Base-by-base conservation (phyloP, 2,113 vertebrate species). In the Ptilorrhoa leucosticta region DNA sequence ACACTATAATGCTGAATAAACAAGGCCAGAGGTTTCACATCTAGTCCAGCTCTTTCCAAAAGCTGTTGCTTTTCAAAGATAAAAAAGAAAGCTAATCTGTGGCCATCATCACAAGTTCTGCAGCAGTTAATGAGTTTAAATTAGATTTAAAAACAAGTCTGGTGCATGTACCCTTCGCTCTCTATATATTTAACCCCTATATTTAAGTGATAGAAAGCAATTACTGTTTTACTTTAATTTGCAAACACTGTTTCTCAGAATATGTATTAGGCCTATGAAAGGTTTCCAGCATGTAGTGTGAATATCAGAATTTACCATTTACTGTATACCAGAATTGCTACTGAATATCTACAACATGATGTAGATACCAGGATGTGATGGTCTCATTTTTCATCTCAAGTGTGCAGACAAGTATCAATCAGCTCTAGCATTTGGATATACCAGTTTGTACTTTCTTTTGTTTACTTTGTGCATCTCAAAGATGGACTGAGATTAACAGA, bases 31-130 rank as follows among this genome's bases (percentile, higher is more conserved):
- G 94, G 84, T 94, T 97, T 97, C 89, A 90, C 90, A 91, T 94
- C 60, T 86, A 95, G 94, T 95, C 93, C 82, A 96, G 95, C 89
- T 96, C 92, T 96, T 97, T 97, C 95, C 84, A 96, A 96, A 97
- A 94, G 96, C 95, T 88, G 48, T 79, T 93, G 94, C 92, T 93
- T 94, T 96, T 93, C 58, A 96, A 96, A 96, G 83, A 90, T 16
- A 97, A 93, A 96, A 96, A 94, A 94, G 94, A 94, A 95, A 77
- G 90, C 87, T 97, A 93, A 95, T 96, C 93, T 97, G 85, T 93
- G 60, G 79, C 50, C 18, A 58, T 83, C 60, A 3, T 93, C 94
- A 97, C 94, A 93, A 94, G 47, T 92, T 94, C 82, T 93, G 72
- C 66, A 69, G 69, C 68, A 80, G 88, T 83, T 93, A 94, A 63